Evolutionary conservation across 2,797 vertebrate genomes (phyloP).

Genomic region (Poliocrania exsul): DNA sequence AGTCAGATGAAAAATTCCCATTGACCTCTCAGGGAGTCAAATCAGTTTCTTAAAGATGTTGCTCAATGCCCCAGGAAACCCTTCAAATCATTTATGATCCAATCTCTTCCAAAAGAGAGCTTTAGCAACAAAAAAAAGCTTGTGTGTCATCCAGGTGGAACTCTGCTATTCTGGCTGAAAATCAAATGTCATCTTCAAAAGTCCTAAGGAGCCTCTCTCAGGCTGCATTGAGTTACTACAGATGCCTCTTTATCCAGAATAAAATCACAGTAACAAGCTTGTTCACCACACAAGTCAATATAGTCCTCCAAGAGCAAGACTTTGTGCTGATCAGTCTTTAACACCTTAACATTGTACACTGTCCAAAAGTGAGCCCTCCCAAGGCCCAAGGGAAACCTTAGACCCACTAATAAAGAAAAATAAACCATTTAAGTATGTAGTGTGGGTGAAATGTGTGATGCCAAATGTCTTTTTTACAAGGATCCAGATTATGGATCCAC

Average conservation of each 20-base stretch:
- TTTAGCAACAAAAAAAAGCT: background rate
- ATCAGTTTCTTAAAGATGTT: background rate
- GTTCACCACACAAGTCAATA: conserved; percentile 56
- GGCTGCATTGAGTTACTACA: conserved; percentile 74
- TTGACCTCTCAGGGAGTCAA: conserved; percentile 5
- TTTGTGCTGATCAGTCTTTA: conserved; percentile 67
- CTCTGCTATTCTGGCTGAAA: background rate
- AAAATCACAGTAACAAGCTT: conserved; percentile 55
- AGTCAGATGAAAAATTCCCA: background rate
- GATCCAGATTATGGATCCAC: background rate
- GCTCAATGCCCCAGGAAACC: background rate
- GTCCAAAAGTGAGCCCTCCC: conserved; percentile 54
- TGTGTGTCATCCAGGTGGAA: background rate
- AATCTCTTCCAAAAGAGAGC: background rate
- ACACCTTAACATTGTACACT: conserved; percentile 23
- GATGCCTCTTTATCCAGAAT: conserved; percentile 24
- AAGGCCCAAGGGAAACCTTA: background rate
- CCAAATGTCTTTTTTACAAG: background rate
- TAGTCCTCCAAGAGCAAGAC: conserved; percentile 77
- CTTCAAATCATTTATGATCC: background rate
- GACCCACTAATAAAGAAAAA: background rate
- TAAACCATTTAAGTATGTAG: background rate
- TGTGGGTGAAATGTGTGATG: background rate
- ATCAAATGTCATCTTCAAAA: conserved; percentile 63
- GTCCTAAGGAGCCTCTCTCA: conserved; percentile 78